Evolutionary conservation across 1,140 invertebrate species (phyloP), one percentile per base, ranked within the genome.

Genomic region (Colletes gigas): DNA sequence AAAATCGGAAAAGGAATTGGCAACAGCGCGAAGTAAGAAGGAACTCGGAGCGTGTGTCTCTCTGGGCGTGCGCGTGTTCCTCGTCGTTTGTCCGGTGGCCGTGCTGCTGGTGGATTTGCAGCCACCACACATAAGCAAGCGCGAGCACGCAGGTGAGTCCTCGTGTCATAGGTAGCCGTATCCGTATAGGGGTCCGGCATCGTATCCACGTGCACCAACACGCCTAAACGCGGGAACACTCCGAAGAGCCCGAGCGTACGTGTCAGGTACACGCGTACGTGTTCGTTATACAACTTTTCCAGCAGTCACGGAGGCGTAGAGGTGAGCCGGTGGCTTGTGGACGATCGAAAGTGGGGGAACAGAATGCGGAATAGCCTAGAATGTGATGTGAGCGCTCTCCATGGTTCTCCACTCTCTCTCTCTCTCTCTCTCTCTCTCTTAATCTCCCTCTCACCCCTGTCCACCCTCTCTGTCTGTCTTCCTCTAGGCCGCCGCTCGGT

Each of bases 311-410:
- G 81, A 87, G 84, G 85, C 89, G 87, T 88, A 90, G 87, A 92
- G 87, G 90, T 91, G 85, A 91, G 88, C 88, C 88, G 77, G 88
- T 91, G 90, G 87, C 88, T 87, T 83, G 86, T 85, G 83, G 80
- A 83, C 86, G 83, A 55, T 66, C 44, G 75, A 68, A 69, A 78
- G 92, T 92, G 91, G 92, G 93, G 89, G 93, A 93, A 93, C 88
- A 93, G 93, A 93, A 93, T 93, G 93, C 92, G 92, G 93, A 93
- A 93, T 93, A 93, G 93, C 92, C 93, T 93, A 93, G 93, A 93
- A 93, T 93, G 93, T 92, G 92, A 93, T 93, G 92, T 91, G 90
- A 92, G 89, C 89, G 86, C 88, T 88, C 86, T 90, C 86, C 89
- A 75, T 85, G 86, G 80, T 70, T 87, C 80, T 84, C 84, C 83